Percentiles rank a stretch among this genome's conserved stretches.
phyloP scores from a whole-genome alignment of 2,113 vertebrate genomes.

The Axis porcinus region DNA sequence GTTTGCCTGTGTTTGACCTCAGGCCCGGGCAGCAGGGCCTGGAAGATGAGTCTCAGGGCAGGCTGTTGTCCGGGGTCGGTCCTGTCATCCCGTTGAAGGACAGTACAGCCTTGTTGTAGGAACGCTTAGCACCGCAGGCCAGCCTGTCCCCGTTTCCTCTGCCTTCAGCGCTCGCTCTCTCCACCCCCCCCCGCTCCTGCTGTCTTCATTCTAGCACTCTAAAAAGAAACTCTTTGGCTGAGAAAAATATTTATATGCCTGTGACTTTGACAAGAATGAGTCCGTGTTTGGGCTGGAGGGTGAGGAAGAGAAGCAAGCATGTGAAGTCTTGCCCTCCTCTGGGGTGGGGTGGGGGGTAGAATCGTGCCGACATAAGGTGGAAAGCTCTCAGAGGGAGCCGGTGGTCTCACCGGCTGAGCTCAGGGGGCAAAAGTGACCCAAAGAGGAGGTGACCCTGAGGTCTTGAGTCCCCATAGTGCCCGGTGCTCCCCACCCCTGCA shows the following conservation, averaged over 20 bases:
- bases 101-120: not conserved
- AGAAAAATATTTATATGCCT: not conserved
- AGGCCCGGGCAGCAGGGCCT: not conserved
- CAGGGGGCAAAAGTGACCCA: not conserved
- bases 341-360: fast-evolving
- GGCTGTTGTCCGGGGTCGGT: not conserved
- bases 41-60: not conserved
- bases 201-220: not conserved
- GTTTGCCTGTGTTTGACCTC: not conserved
- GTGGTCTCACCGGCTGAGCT: not conserved
- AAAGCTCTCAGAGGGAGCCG: not conserved
- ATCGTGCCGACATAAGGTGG: not conserved
- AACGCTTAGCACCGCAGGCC: fast-evolving
- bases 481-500: not conserved
- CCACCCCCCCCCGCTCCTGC: not conserved
- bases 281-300: not conserved
- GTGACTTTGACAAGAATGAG: not conserved
- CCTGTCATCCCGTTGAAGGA: not conserved
- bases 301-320: not conserved
- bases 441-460: fast-evolving
- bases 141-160: not conserved
- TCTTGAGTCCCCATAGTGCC: fast-evolving
- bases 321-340: not conserved
- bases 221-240: not conserved
- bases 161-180: fast-evolving